Conservation (phyloP, 2,797 vertebrate genomes). For the Chromis chromis region DNA sequence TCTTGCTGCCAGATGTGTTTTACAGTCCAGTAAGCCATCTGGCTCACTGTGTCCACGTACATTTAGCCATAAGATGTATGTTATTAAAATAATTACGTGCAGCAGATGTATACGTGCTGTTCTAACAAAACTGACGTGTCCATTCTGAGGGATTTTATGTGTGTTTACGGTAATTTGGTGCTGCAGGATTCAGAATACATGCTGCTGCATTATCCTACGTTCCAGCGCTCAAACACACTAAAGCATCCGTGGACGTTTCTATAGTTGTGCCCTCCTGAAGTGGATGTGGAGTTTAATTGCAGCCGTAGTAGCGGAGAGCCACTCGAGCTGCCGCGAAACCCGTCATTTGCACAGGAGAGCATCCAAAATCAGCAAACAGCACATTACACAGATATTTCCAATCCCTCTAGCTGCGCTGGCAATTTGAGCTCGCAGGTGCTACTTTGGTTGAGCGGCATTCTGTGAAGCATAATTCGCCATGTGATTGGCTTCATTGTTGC, state of each 20-base stretch:
- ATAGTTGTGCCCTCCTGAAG: slow-evolving; percentile 1
- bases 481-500: slow-evolving; percentile 73
- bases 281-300: slow-evolving; percentile 47
- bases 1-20: too few relatives aligned
- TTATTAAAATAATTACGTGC: too few relatives aligned
- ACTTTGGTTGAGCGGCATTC: slow-evolving; percentile 32
- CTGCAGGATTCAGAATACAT: neutral
- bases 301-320: slow-evolving; percentile 8
- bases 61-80: neutral
- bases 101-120: too few relatives aligned
- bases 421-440: slow-evolving; percentile 66
- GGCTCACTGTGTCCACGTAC: too few relatives aligned
- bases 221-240: neutral
- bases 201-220: neutral
- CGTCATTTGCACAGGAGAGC: slow-evolving; percentile 51
- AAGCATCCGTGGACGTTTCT: slow-evolving; percentile 17
- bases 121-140: neutral
- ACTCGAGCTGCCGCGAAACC: slow-evolving; percentile 47
- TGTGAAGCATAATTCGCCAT: slow-evolving; percentile 66
- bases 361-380: slow-evolving; percentile 56
- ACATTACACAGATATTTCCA: slow-evolving; percentile 58
- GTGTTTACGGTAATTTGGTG: neutral
- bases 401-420: slow-evolving; percentile 33
- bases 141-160: neutral
- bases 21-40: too few relatives aligned